Conservation (phyloP, 2,888 invertebrate species). For the Phrixothrix hirtus region DNA sequence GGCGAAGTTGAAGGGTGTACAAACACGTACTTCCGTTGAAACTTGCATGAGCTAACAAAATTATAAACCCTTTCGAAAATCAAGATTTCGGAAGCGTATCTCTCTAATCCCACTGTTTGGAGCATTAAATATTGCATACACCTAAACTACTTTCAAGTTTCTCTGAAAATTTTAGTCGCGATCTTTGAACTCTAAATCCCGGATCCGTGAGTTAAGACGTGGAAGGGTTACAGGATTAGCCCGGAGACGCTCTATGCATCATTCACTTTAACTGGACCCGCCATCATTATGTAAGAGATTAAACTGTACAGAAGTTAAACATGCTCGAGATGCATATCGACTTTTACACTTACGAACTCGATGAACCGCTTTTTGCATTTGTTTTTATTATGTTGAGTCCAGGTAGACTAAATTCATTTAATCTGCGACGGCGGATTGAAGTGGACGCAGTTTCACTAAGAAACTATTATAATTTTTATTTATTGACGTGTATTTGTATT, state of each 20-base stretch:
- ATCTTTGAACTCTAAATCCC: slow-evolving; percentile 40
- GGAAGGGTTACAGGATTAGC: slow-evolving; percentile 37
- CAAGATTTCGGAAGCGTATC: slow-evolving; percentile 34
- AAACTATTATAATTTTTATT: too few species aligned
- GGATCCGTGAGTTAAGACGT: slow-evolving; percentile 32
- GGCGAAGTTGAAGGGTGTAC: slow-evolving; percentile 12
- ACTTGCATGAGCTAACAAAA: slow-evolving; percentile 26
- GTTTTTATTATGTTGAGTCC: too few species aligned
- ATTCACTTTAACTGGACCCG: slow-evolving; percentile 36
- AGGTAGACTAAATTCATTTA: too few species aligned
- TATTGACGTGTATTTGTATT: too few species aligned
- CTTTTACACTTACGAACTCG: not conserved
- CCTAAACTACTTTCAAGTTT: slow-evolving; percentile 48
- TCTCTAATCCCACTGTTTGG: slow-evolving; percentile 50
- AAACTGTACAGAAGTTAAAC: not conserved
- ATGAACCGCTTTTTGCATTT: too few species aligned
- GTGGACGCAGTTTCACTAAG: too few species aligned
- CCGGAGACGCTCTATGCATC: slow-evolving; percentile 40
- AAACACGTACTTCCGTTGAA: slow-evolving; percentile 22
- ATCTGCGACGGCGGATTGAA: too few species aligned
- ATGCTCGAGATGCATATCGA: not conserved
- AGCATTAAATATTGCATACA: slow-evolving; percentile 53
- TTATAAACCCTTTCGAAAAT: slow-evolving; percentile 29
- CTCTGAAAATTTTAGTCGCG: slow-evolving; percentile 42
- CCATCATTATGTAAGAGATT: slow-evolving; percentile 27